Percentiles rank a stretch among this genome's conserved stretches.
Evolutionary conservation across 1,140 invertebrate genomes (phyloP).

Genomic region (Drosophila pectinifera): DNA sequence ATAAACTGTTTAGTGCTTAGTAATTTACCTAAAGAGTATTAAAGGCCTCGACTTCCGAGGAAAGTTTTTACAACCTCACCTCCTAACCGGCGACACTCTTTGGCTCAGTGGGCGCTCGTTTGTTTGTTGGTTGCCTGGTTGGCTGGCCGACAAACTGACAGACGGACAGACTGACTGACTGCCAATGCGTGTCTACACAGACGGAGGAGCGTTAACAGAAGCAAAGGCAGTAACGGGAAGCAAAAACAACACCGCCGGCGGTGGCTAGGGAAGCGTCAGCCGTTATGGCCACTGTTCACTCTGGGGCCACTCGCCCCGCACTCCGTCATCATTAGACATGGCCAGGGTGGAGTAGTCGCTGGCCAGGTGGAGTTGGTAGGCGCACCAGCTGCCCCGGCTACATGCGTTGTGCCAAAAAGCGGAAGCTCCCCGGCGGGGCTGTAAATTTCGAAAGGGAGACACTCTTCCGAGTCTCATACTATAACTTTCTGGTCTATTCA

Average conservation of each 20-base stretch:
- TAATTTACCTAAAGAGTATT: neutral
- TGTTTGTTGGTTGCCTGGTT: conserved; percentile 63
- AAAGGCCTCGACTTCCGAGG: neutral
- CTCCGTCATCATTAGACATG: conserved; percentile 73
- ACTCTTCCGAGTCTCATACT: conserved; percentile 25
- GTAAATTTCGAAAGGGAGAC: conserved; percentile 28
- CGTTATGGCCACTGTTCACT: conserved; percentile 58
- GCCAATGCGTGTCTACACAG: conserved; percentile 65
- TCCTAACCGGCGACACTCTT: conserved; percentile 39
- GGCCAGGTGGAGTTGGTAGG: neutral
- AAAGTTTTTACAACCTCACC: neutral
- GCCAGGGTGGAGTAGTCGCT: conserved; percentile 29
- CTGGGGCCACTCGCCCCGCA: conserved; percentile 12
- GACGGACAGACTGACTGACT: conserved; percentile 23
- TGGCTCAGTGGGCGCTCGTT: conserved; percentile 69
- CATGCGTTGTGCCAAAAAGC: conserved; percentile 47
- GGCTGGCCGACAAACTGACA: conserved; percentile 37
- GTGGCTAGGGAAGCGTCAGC: conserved; percentile 13
- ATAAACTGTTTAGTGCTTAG: neutral
- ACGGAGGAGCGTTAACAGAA: conserved; percentile 15
- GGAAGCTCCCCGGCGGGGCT: conserved; percentile 4
- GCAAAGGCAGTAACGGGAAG: conserved; percentile 8
- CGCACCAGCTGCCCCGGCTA: conserved; percentile 47
- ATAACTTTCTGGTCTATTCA: conserved; percentile 41
- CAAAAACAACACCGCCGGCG: conserved; percentile 25